phyloP scores from a whole-genome alignment of 1,140 invertebrate species.

The Microplitis demolitor region DNA sequence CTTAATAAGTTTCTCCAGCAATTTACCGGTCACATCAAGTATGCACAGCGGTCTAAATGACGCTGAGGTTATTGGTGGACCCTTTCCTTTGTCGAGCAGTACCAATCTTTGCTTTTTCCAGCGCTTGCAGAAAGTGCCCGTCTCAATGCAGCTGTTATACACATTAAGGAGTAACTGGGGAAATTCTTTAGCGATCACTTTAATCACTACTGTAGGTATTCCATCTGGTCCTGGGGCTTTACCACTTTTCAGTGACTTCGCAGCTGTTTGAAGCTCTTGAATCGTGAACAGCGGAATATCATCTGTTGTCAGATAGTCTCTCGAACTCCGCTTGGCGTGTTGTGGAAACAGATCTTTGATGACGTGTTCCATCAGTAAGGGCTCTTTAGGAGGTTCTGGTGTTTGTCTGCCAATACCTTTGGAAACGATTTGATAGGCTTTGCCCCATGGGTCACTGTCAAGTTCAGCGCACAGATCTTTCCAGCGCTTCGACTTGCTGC shows the following conservation, averaged over 20 bases:
- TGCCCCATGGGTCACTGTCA: slow-evolving; percentile 27
- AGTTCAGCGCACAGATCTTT: slow-evolving; percentile 23
- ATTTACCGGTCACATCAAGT: slow-evolving; percentile 32
- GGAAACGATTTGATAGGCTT: slow-evolving; percentile 26
- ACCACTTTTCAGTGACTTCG: slow-evolving; percentile 25
- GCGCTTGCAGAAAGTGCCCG: slow-evolving; percentile 1
- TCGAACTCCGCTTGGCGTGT: neutral
- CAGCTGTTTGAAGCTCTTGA: slow-evolving; percentile 24
- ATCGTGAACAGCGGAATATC: slow-evolving; percentile 14
- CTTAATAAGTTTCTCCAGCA: slow-evolving; percentile 32
- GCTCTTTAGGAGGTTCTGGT: neutral
- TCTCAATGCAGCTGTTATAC: slow-evolving; percentile 14
- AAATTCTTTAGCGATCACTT: neutral
- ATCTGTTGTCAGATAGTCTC: neutral
- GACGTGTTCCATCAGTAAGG: neutral
- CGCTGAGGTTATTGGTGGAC: neutral
- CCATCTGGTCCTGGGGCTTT: slow-evolving; percentile 42
- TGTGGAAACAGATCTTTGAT: neutral
- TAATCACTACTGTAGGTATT: slow-evolving; percentile 32
- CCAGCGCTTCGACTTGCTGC: slow-evolving; percentile 18
- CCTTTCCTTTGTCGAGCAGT: slow-evolving; percentile 27
- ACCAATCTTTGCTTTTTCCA: slow-evolving; percentile 23
- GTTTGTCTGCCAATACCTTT: neutral
- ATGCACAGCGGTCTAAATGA: slow-evolving; percentile 35
- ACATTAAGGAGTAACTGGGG: neutral